phyloP scores from a whole-genome alignment of 2,888 invertebrate genomes.

The Eristalis pertinax region DNA sequence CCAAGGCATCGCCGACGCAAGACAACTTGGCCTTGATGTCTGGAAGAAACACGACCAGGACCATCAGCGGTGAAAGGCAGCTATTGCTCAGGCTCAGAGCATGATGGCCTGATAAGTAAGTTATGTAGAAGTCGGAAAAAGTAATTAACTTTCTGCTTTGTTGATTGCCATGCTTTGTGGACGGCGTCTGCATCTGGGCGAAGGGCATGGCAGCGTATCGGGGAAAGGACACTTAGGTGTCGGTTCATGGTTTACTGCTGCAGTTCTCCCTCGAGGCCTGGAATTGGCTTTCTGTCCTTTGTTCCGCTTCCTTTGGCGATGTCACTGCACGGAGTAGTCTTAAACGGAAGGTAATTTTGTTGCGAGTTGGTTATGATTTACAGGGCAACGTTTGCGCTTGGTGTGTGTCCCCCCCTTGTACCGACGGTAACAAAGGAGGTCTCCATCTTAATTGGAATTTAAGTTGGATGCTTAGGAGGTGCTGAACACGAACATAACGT shows the following conservation, averaged over 20 bases:
- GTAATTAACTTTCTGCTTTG: slow-evolving; percentile 64
- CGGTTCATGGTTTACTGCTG: slow-evolving; percentile 12
- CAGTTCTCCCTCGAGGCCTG: not conserved
- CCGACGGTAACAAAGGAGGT: not conserved
- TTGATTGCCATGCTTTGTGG: slow-evolving; percentile 30
- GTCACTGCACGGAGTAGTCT: not conserved
- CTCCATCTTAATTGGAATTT: not conserved
- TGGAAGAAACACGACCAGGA: too few species aligned
- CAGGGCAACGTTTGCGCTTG: not conserved
- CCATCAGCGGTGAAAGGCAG: too few species aligned
- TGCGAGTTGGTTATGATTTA: not conserved
- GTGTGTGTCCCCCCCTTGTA: not conserved
- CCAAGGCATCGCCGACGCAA: too few species aligned
- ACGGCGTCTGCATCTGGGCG: slow-evolving; percentile 2
- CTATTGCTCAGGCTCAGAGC: too few species aligned
- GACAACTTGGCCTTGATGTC: too few species aligned
- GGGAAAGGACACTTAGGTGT: slow-evolving; percentile 5
- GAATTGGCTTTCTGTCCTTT: not conserved
- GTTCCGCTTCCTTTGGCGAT: not conserved
- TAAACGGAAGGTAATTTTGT: not conserved
- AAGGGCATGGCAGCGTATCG: not conserved
- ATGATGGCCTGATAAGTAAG: too few species aligned
- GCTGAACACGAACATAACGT: not conserved
- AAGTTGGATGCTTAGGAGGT: not conserved
- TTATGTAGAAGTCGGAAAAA: too few species aligned